Percentiles rank a stretch among this genome's conserved stretches.
Evolutionary conservation across 2,797 vertebrate genomes (phyloP).

Genomic region (Pangasius larnaudii): DNA sequence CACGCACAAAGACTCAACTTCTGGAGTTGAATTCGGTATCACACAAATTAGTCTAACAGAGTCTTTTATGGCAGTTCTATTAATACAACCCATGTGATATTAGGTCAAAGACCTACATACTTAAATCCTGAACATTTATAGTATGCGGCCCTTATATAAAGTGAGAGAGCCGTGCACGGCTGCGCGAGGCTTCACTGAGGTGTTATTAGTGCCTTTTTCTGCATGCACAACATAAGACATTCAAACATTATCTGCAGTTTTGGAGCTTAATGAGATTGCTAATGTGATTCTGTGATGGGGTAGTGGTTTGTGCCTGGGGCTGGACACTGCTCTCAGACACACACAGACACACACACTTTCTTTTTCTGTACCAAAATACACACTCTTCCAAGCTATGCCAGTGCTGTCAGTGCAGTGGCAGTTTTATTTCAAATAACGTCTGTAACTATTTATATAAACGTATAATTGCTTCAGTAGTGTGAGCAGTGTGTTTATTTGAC

Average conservation of each 20-base stretch:
- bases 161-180: background rate
- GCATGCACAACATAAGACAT: background rate
- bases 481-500: background rate
- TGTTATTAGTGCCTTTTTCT: background rate
- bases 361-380: background rate
- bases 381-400: conserved; percentile 8
- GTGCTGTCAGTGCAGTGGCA: background rate
- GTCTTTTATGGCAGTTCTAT: conserved; percentile 38
- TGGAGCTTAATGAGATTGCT: conserved; percentile 3
- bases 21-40: conserved; percentile 29
- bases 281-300: background rate
- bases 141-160: conserved; percentile 5
- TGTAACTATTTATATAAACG: conserved; percentile 6
- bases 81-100: conserved; percentile 48
- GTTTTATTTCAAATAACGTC: background rate
- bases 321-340: conserved; percentile 23
- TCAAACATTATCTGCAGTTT: conserved; percentile 7
- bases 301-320: conserved; percentile 33
- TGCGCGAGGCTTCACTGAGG: background rate
- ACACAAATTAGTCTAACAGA: conserved; percentile 38
- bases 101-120: conserved; percentile 52
- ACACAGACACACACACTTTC: background rate
- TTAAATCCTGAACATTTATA: conserved; percentile 46
- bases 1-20: conserved; percentile 56
- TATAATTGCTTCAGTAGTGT: background rate